A percentile compares a stretch with the other conserved stretches of the same genome.
phyloP scores from a whole-genome alignment of 2,888 invertebrate species.

The Troides helena region DNA sequence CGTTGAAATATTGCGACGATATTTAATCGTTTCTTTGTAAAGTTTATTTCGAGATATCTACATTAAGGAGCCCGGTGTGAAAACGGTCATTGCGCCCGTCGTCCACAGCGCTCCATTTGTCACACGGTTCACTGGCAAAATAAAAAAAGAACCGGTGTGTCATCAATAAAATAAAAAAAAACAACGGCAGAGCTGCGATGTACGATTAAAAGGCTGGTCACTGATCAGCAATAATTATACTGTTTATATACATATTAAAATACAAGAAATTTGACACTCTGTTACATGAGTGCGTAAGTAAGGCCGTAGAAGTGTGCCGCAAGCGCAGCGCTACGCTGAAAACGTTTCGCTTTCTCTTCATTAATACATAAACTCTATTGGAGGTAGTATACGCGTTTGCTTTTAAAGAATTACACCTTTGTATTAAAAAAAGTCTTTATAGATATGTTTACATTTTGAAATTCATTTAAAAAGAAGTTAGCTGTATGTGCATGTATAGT shows the following conservation, averaged over 20 bases:
- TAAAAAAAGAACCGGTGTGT: slow-evolving; percentile 41
- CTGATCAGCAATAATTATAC: slow-evolving; percentile 47
- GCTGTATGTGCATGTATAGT: slow-evolving; percentile 6
- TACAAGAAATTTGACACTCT: slow-evolving; percentile 44
- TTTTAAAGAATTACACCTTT: too few relatives aligned
- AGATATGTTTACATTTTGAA: too few relatives aligned
- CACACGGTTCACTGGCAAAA: slow-evolving; percentile 41
- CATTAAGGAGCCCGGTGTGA: slow-evolving; percentile 45
- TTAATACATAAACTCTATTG: slow-evolving; percentile 22
- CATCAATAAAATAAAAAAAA: slow-evolving; percentile 47
- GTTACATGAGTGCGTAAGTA: slow-evolving; percentile 37
- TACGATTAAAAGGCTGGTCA: slow-evolving; percentile 56
- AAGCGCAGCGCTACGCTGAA: slow-evolving; percentile 32
- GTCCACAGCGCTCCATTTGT: slow-evolving; percentile 52
- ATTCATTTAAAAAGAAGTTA: too few relatives aligned
- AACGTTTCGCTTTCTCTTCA: slow-evolving; percentile 30
- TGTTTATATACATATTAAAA: slow-evolving; percentile 50
- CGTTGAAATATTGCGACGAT: slow-evolving; percentile 50
- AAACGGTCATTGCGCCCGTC: slow-evolving; percentile 53
- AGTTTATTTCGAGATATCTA: slow-evolving; percentile 47
- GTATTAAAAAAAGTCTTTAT: too few relatives aligned
- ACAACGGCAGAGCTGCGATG: slow-evolving; percentile 33
- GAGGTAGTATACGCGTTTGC: too few relatives aligned
- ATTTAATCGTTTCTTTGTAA: slow-evolving; percentile 54
- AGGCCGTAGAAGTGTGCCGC: slow-evolving; percentile 38